Evolutionary conservation across 2,888 invertebrate genomes (phyloP).

Genomic region (Phyllotreta striolata): DNA sequence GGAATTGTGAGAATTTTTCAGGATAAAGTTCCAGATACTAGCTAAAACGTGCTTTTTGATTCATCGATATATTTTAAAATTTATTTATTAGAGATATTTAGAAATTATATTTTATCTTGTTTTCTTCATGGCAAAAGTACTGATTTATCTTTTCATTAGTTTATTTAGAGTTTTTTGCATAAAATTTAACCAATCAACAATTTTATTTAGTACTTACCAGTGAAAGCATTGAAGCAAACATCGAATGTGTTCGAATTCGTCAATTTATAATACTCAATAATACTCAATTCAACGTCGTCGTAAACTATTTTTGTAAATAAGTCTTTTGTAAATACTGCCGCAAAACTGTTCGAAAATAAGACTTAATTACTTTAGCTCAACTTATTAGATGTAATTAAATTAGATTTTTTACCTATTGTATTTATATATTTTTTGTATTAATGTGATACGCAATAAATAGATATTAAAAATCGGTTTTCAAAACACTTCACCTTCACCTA

Average conservation of each 20-base stretch:
- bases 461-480: not conserved
- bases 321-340: constrained; percentile 37
- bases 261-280: constrained; percentile 37
- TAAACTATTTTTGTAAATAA: constrained; percentile 22
- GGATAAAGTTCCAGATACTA: too few species aligned
- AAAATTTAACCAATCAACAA: constrained; percentile 2
- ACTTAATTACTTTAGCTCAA: constrained; percentile 47
- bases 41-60: too few species aligned
- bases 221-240: constrained; percentile 1
- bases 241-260: constrained; percentile 22
- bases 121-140: not conserved
- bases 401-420: constrained; percentile 41
- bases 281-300: constrained; percentile 37
- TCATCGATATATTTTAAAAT: too few species aligned
- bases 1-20: too few species aligned
- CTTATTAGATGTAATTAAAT: constrained; percentile 42
- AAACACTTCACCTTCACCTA: too few species aligned
- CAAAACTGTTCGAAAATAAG: constrained; percentile 38
- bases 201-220: constrained; percentile 9
- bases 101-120: not conserved
- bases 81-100: too few species aligned
- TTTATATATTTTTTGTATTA: constrained; percentile 46
- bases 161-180: too few species aligned
- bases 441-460: constrained; percentile 47
- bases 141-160: too few species aligned